Base-by-base conservation (phyloP, 2,797 vertebrate species). In the Parotocinclus haroldoi region DNA sequence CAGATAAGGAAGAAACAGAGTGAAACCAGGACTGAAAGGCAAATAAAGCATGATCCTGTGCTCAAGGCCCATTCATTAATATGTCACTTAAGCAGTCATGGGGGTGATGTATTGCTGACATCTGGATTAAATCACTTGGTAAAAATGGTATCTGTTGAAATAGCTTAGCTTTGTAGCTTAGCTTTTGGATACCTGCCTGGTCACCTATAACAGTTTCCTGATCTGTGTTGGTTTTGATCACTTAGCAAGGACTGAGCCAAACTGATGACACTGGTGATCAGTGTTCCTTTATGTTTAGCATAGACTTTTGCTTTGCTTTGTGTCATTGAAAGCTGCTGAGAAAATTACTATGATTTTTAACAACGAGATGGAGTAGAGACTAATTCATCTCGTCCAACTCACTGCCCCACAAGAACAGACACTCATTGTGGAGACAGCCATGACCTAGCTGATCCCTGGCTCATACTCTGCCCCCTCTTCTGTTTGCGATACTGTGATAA, bases 401-500 rank as follows among this genome's bases (percentile, higher is more conserved):
- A 55, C 36, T 53, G 55, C 78, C 66, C 74, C 69, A 69, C 69
- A 70, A 71, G 10, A 71, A 80, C 77, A 76, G 40, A 55, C 44
- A 64, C 39, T 68, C 16, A 49, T 59, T 71, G 67, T 73, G 52
- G 51, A n/a, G 1, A 56, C 63, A 84, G 77, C 81, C 79, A 54
- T 72, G 75, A 84, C 80, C 83, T 18, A 60, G 53, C 71, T 51
- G 13, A 76, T 72, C 63, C 71, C 61, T 66, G 73, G 68, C 72
- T 66, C 59, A 57, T 73, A 70, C 17, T 45, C 59, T 66, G 69
- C 56, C 72, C 53, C 52, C 75, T 61, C 59, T 10, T 57, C 73
- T 89, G 83, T 88, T 87, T 86, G 85, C 27, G 52, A 80, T 81
- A 69, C 53, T 16, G 58, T 84, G 88, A 89, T 86, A 88, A 89